Evolutionary conservation across 2,113 vertebrate genomes (phyloP).

Genomic region (Cyphomyrus discorhynchus): DNA sequence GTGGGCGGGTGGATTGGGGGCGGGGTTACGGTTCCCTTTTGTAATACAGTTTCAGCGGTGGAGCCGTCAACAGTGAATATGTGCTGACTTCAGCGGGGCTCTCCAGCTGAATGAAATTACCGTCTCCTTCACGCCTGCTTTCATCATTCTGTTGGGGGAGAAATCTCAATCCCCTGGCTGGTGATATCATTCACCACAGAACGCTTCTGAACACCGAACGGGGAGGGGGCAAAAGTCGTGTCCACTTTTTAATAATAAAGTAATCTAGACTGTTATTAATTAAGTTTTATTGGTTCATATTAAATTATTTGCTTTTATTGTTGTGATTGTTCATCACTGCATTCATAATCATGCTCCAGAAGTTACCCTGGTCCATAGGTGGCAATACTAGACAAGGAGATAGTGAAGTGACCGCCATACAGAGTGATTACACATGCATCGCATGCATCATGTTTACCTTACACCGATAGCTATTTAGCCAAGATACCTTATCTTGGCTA

Average conservation of each 20-base stretch:
- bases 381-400: neutral
- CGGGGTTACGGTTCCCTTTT: neutral
- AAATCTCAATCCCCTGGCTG: neutral
- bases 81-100: neutral
- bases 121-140: neutral
- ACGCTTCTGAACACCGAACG: neutral
- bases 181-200: neutral
- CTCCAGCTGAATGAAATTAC: conserved; percentile 6
- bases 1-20: no score
- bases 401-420: neutral
- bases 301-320: neutral
- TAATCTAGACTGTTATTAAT: neutral
- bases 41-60: neutral
- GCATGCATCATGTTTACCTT: no score
- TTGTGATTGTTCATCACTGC: neutral
- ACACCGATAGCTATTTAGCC: no score
- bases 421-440: neutral
- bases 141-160: neutral
- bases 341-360: neutral
- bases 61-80: neutral
- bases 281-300: neutral
- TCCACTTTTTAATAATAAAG: neutral
- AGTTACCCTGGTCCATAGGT: neutral
- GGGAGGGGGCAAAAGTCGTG: neutral
- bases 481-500: neutral